Conservation (phyloP, 1,140 invertebrate species). For the Drosophila takahashii region DNA sequence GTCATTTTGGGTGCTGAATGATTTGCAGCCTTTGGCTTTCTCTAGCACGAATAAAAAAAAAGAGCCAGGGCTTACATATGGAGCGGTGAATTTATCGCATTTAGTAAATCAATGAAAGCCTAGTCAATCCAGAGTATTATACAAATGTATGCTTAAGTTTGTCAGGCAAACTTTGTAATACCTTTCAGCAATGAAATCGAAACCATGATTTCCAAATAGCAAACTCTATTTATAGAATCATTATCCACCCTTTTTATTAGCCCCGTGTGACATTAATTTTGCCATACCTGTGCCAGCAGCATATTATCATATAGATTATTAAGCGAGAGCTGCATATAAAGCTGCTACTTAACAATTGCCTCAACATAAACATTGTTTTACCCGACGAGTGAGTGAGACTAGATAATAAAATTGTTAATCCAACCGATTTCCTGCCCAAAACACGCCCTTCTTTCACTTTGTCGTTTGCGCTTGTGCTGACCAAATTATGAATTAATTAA, state of each 20-base stretch:
- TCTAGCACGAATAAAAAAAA: background rate
- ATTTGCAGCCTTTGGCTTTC: slow-evolving; percentile 7
- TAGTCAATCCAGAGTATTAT: background rate
- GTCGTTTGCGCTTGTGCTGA: background rate
- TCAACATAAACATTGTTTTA: background rate
- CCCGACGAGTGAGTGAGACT: slow-evolving; percentile 12
- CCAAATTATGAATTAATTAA: slow-evolving; percentile 55
- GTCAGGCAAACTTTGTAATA: background rate
- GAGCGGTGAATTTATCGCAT: background rate
- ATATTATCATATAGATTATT: background rate
- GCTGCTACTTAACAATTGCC: slow-evolving; percentile 3
- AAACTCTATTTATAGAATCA: slow-evolving; percentile 8
- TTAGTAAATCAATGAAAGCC: slow-evolving; percentile 4
- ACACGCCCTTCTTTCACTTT: slow-evolving; percentile 5
- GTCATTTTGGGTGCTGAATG: slow-evolving; percentile 1
- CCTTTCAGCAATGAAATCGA: too few species aligned
- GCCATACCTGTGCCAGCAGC: background rate
- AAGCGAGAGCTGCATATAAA: slow-evolving; percentile 10
- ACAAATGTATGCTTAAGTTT: background rate
- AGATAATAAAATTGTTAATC: slow-evolving; percentile 20
- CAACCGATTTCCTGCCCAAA: slow-evolving; percentile 10
- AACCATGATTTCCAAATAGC: background rate
- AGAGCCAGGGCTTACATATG: background rate
- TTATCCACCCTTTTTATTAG: slow-evolving; percentile 11
- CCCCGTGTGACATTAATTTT: slow-evolving; percentile 11